Conservation (phyloP, 2,113 vertebrate species). For the Zeus faber region DNA sequence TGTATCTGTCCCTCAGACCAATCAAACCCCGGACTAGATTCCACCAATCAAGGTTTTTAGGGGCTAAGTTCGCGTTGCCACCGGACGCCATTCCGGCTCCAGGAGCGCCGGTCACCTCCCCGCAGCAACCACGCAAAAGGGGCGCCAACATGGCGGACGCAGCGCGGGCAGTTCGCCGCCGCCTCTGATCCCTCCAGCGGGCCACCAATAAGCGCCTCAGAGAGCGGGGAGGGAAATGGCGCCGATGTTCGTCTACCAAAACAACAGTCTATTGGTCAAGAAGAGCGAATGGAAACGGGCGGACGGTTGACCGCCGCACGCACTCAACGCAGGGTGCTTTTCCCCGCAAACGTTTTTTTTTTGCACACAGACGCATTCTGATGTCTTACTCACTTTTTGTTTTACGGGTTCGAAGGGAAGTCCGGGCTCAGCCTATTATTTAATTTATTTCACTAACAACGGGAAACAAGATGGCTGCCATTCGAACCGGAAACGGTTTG, state of each 20-base stretch:
- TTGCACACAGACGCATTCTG: neutral
- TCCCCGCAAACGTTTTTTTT: constrained; percentile 1
- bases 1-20: constrained; percentile 86
- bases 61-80: constrained; percentile 73
- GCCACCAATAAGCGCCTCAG: constrained; percentile 84
- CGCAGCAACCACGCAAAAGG: rapidly evolving
- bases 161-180: constrained; percentile 57
- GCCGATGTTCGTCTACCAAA: constrained; percentile 82
- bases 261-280: constrained; percentile 81
- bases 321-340: constrained; percentile 12
- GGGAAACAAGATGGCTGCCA: constrained; percentile 81
- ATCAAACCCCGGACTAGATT: constrained; percentile 88
- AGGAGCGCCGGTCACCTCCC: neutral
- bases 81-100: constrained; percentile 75
- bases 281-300: constrained; percentile 67
- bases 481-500: constrained; percentile 71
- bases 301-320: constrained; percentile 31
- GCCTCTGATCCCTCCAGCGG: constrained; percentile 72
- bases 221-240: constrained; percentile 83
- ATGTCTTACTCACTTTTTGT: constrained; percentile 74
- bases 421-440: constrained; percentile 74
- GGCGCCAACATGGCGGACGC: constrained; percentile 73
- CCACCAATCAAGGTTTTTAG: constrained; percentile 87
- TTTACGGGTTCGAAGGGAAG: constrained; percentile 68
- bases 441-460: constrained; percentile 77